Percentiles rank a stretch among this genome's conserved stretches.
Evolutionary conservation across 2,113 vertebrate species (phyloP).

Genomic region (Bubo blakistoni): DNA sequence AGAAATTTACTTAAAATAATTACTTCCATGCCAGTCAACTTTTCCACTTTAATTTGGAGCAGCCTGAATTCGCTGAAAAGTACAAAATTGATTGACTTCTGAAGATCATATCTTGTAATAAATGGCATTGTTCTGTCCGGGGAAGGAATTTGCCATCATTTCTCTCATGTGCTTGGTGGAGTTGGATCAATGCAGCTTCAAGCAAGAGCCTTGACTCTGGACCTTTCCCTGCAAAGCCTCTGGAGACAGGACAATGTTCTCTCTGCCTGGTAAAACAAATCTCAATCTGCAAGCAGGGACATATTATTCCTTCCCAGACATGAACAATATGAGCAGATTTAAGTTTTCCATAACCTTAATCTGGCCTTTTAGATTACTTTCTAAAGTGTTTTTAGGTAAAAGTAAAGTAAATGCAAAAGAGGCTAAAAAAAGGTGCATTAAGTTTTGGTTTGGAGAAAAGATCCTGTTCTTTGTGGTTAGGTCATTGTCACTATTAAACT

Average conservation of each 20-base stretch:
- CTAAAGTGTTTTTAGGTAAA: neutral
- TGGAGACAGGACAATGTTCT: neutral
- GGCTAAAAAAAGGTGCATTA: rapidly evolving
- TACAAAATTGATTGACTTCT: neutral
- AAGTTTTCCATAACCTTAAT: neutral
- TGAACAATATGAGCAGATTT: rapidly evolving
- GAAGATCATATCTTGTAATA: neutral
- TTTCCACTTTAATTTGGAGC: conserved; percentile 9
- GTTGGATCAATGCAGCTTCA: neutral
- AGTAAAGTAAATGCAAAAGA: neutral
- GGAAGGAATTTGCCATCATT: neutral
- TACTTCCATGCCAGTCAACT: neutral
- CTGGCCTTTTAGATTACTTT: neutral
- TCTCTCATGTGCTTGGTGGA: neutral
- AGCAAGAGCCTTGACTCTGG: neutral
- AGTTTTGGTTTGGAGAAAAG: neutral
- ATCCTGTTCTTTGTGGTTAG: neutral
- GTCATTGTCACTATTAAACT: neutral
- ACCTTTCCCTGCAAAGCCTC: neutral
- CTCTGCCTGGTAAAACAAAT: neutral
- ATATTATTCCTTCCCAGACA: neutral
- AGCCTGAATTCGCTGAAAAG: neutral
- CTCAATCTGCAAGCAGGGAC: neutral
- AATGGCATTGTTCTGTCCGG: neutral
- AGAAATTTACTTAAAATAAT: conserved; percentile 6